These are phyloP conservation scores for Brenthis ino DNA, from an alignment of 2,888 invertebrate genomes.

Conservation along the genomic window DNA sequence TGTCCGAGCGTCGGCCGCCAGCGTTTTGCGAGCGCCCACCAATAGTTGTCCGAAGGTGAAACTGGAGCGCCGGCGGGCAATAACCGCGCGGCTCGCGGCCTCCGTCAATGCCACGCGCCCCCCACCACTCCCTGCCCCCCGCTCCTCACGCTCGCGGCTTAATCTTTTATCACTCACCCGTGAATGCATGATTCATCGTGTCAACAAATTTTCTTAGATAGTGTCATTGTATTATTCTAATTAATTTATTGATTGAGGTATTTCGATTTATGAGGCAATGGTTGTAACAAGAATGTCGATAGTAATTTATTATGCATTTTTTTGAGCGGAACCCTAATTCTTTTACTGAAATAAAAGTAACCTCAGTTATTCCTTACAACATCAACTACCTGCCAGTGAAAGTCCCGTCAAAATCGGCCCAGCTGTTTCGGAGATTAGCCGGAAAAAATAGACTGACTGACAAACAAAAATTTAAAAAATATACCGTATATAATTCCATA, in stretches of 20 bases:
- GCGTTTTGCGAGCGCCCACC: conserved; percentile 26
- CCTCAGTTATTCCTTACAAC: too few species aligned
- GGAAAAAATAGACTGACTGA: too few species aligned
- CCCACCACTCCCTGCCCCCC: conserved; percentile 38
- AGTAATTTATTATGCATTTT: too few species aligned
- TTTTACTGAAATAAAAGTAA: too few species aligned
- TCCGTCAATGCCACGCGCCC: conserved; percentile 72
- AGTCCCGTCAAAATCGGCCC: too few species aligned
- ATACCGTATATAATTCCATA: too few species aligned
- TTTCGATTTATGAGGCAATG: background rate
- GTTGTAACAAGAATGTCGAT: too few species aligned
- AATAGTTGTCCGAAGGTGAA: conserved; percentile 24
- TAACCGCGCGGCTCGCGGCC: conserved; percentile 76
- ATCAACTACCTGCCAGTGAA: too few species aligned
- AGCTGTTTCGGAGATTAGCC: too few species aligned
- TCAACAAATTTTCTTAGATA: conserved; percentile 32
- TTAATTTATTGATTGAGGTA: background rate
- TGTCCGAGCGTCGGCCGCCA: conserved; percentile 33
- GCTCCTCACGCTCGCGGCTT: conserved; percentile 22
- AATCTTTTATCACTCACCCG: conserved; percentile 52
- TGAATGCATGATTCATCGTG: conserved; percentile 52
- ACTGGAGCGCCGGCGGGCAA: conserved; percentile 70
- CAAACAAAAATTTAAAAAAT: too few species aligned
- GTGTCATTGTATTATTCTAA: background rate
- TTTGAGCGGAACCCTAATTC: too few species aligned